Conservation (phyloP, 2,888 invertebrate species). For the Sabellastarte sp. region DNA sequence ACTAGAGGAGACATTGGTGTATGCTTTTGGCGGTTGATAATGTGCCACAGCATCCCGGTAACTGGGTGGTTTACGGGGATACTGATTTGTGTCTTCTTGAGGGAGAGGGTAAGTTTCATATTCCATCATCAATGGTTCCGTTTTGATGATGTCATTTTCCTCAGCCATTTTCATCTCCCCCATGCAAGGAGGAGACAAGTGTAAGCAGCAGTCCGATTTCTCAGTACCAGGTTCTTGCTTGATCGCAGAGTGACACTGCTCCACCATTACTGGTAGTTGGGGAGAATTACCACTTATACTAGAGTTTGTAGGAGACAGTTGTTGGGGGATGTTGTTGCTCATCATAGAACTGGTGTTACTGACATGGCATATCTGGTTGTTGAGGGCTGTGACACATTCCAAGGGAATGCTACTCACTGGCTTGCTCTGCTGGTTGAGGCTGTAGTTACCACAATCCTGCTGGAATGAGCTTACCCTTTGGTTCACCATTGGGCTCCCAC, state of each 20-base stretch:
- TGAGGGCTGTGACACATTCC: too few relatives aligned
- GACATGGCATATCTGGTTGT: neutral
- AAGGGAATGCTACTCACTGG: too few relatives aligned
- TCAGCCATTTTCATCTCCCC: too few relatives aligned
- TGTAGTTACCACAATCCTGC: too few relatives aligned
- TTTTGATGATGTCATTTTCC: neutral
- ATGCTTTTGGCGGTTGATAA: neutral
- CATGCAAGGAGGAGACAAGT: too few relatives aligned
- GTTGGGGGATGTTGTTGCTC: too few relatives aligned
- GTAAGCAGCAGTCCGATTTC: neutral
- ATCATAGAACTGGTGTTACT: neutral
- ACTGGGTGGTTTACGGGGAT: neutral
- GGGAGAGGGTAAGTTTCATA: neutral
- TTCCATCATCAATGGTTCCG: neutral
- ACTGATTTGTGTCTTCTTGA: neutral
- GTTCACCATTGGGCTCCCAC: too few relatives aligned
- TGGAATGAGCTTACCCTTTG: too few relatives aligned
- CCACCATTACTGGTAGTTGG: too few relatives aligned
- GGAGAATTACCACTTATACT: too few relatives aligned
- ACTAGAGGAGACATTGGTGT: neutral
- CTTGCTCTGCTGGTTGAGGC: too few relatives aligned
- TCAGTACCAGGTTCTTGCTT: neutral
- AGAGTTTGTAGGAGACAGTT: too few relatives aligned
- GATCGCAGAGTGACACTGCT: neutral
- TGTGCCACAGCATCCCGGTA: neutral